A percentile compares a stretch with the other conserved stretches of the same genome.
phyloP scores from a whole-genome alignment of 2,113 vertebrate genomes.

The Colossoma macropomum region DNA sequence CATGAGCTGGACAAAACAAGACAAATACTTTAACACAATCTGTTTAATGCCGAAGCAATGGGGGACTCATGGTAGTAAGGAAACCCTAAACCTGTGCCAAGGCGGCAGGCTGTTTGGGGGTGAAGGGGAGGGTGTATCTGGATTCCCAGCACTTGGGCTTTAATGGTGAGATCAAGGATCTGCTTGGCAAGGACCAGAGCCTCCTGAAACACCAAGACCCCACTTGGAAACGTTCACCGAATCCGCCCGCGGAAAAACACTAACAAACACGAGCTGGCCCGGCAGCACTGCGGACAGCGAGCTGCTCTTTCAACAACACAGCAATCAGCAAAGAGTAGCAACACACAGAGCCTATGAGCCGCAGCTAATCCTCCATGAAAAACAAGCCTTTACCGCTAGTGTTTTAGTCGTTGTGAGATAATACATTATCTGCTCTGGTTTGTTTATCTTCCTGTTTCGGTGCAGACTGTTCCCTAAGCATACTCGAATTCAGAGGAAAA shows the following conservation, averaged over 20 bases:
- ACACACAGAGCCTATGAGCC: constrained; percentile 4
- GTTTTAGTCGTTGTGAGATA: background rate
- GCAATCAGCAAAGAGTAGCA: constrained; percentile 19
- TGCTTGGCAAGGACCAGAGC: constrained; percentile 48
- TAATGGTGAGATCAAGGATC: constrained; percentile 53
- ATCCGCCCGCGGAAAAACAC: constrained; percentile 41
- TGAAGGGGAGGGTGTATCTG: constrained; percentile 38
- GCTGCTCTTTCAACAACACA: constrained; percentile 36
- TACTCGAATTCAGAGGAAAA: background rate
- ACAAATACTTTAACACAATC: constrained; percentile 19
- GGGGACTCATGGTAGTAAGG: constrained; percentile 20
- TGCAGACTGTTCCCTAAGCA: background rate
- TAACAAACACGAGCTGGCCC: constrained; percentile 34
- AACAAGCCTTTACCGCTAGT: background rate
- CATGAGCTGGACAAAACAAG: background rate
- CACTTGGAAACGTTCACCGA: constrained; percentile 49
- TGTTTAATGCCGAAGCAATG: constrained; percentile 36
- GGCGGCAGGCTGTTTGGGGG: constrained; percentile 38
- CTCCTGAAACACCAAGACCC: constrained; percentile 49
- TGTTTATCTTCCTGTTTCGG: background rate
- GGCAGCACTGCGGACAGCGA: constrained; percentile 4
- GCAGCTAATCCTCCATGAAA: constrained; percentile 8
- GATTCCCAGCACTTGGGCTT: constrained; percentile 44
- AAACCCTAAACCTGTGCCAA: constrained; percentile 50
- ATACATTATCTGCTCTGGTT: background rate